These are phyloP conservation scores for Papilio gigon DNA, from an alignment of 2,888 invertebrate species.

Conservation along the genomic window DNA sequence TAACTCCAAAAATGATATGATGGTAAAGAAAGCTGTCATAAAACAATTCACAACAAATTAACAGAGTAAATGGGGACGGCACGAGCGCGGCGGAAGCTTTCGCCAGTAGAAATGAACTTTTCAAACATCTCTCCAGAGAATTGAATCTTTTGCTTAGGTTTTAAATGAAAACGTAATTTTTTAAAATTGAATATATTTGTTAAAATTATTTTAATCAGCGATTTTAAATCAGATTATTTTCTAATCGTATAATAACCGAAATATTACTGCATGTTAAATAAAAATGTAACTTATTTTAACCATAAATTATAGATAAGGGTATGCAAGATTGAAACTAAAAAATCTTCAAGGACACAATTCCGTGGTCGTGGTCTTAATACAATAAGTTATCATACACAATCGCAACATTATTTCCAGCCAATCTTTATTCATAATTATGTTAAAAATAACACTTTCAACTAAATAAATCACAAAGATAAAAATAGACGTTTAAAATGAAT, in stretches of 20 bases:
- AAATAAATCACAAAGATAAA: conserved; percentile 19
- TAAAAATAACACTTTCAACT: conserved; percentile 10
- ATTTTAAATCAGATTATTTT: too few relatives aligned
- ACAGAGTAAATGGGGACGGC: conserved; percentile 33
- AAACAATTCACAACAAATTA: conserved; percentile 41
- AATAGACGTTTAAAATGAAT: conserved; percentile 25
- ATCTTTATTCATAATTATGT: conserved; percentile 3
- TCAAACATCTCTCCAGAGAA: conserved; percentile 25
- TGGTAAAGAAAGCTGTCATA: conserved; percentile 31
- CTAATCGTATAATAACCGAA: too few relatives aligned
- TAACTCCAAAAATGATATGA: too few relatives aligned
- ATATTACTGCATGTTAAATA: too few relatives aligned
- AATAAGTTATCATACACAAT: neutral
- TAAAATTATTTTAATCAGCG: neutral
- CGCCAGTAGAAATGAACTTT: conserved; percentile 30
- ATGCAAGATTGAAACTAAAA: too few relatives aligned
- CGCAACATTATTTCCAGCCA: neutral
- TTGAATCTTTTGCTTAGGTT: conserved; percentile 9
- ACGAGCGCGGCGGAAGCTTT: conserved; percentile 20
- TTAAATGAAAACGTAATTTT: neutral
- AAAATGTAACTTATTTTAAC: too few relatives aligned
- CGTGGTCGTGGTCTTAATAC: too few relatives aligned
- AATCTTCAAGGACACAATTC: too few relatives aligned
- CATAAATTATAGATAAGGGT: too few relatives aligned
- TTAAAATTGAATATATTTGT: neutral